A percentile compares a stretch with the other conserved stretches of the same genome.
Evolutionary conservation across 2,797 vertebrate genomes (phyloP).

Genomic region (Acipenser oxyrinchus): DNA sequence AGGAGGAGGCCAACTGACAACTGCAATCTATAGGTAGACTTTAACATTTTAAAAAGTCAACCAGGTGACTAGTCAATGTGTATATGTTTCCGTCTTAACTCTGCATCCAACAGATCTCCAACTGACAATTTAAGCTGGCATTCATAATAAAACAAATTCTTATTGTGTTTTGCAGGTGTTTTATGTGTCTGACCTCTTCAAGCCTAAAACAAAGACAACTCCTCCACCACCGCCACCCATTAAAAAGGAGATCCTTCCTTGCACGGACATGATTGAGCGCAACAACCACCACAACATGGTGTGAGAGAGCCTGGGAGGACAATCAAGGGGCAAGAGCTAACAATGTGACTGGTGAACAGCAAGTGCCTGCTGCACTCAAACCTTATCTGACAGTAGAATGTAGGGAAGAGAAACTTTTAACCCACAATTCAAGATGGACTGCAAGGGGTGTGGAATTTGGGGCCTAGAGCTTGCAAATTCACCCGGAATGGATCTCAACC

Average conservation of each 20-base stretch:
- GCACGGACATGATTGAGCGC: slow-evolving; percentile 80
- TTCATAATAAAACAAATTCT: background rate
- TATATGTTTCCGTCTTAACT: background rate
- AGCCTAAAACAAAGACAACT: slow-evolving; percentile 63
- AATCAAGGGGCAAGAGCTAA: slow-evolving; percentile 30
- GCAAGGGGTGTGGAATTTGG: slow-evolving; percentile 33
- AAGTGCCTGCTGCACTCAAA: slow-evolving; percentile 67
- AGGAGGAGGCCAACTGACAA: background rate
- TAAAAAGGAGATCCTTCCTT: slow-evolving; percentile 76
- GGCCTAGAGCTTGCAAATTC: slow-evolving; percentile 54
- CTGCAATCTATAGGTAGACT: background rate
- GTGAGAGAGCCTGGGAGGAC: slow-evolving; percentile 44
- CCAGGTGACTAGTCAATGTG: background rate
- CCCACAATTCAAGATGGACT: background rate
- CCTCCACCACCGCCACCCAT: slow-evolving; percentile 53
- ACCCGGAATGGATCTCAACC: slow-evolving; percentile 49
- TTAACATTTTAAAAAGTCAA: background rate
- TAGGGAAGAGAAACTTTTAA: slow-evolving; percentile 68
- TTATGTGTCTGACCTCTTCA: slow-evolving; percentile 87
- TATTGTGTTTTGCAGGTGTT: slow-evolving; percentile 62
- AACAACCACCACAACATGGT: slow-evolving; percentile 85
- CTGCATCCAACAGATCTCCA: background rate
- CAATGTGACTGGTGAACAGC: slow-evolving; percentile 62
- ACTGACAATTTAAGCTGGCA: too few relatives aligned
- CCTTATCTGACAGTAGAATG: slow-evolving; percentile 84